phyloP scores from a whole-genome alignment of 2,113 vertebrate genomes.

The Chaetops frenatus region DNA sequence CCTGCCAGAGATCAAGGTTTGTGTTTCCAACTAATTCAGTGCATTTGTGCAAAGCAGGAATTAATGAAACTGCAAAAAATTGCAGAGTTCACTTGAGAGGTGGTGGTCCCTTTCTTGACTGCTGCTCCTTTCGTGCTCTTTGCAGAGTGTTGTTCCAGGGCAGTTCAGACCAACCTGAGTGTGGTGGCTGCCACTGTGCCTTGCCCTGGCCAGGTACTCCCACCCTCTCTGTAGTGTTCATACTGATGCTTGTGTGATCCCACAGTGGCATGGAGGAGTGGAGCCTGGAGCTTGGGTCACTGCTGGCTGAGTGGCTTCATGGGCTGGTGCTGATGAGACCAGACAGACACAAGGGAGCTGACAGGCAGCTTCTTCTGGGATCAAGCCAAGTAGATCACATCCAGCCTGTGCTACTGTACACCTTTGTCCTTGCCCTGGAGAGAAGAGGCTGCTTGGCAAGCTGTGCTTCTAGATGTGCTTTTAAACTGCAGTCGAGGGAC shows the following conservation, averaged over 20 bases:
- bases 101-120: neutral
- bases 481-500: neutral
- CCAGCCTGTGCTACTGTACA: neutral
- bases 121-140: neutral
- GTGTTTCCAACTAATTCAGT: neutral
- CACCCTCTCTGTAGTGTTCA: neutral
- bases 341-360: neutral
- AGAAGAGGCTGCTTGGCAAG: neutral
- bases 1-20: neutral
- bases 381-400: neutral
- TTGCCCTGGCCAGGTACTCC: neutral
- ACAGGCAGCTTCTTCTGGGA: neutral
- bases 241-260: neutral
- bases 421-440: neutral
- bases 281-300: neutral
- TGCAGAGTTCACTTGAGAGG: neutral
- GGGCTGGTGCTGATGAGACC: neutral
- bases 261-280: neutral
- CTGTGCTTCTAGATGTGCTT: neutral
- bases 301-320: neutral
- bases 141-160: neutral
- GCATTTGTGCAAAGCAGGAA: neutral
- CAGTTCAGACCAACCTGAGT: neutral
- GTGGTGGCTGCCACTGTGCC: neutral
- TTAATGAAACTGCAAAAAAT: neutral